Conservation (phyloP, 2,888 invertebrate genomes). For the Baccha elongata region DNA sequence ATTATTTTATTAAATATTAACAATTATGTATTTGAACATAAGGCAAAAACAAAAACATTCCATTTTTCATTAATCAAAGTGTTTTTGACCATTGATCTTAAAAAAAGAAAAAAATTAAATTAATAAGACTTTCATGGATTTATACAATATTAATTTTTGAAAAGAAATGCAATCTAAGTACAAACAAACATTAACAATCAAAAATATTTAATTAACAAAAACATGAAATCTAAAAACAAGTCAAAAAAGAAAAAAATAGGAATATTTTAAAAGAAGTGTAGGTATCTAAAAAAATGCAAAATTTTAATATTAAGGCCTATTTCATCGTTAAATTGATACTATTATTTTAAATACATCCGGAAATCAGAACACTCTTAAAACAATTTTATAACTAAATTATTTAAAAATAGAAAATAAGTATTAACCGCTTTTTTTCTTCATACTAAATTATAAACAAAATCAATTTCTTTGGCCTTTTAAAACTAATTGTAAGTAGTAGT, state of each 20-base stretch:
- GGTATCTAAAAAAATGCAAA: conserved; percentile 17
- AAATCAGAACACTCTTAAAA: conserved; percentile 2
- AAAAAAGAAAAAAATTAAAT: conserved; percentile 38
- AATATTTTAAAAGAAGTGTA: not conserved
- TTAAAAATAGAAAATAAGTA: conserved; percentile 38
- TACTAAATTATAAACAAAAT: not conserved
- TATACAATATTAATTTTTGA: not conserved
- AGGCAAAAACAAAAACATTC: not conserved
- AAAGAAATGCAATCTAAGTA: conserved; percentile 30
- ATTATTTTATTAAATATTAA: no score
- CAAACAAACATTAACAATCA: conserved; percentile 21
- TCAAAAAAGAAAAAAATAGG: not conserved
- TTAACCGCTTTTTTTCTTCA: conserved; percentile 7
- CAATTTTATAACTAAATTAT: not conserved
- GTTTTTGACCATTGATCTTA: conserved; percentile 32
- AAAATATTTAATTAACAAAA: conserved; percentile 1
- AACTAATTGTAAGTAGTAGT: not conserved
- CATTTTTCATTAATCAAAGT: conserved; percentile 14
- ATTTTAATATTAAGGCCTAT: not conserved
- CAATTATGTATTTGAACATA: no score
- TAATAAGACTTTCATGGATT: conserved; percentile 47
- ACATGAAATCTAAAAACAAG: not conserved
- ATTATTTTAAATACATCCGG: not conserved
- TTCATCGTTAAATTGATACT: not conserved
- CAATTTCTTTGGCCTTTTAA: conserved; percentile 7